Evolutionary conservation across 2,797 vertebrate genomes (phyloP).

Genomic region (Paramormyrops hopkinsi): DNA sequence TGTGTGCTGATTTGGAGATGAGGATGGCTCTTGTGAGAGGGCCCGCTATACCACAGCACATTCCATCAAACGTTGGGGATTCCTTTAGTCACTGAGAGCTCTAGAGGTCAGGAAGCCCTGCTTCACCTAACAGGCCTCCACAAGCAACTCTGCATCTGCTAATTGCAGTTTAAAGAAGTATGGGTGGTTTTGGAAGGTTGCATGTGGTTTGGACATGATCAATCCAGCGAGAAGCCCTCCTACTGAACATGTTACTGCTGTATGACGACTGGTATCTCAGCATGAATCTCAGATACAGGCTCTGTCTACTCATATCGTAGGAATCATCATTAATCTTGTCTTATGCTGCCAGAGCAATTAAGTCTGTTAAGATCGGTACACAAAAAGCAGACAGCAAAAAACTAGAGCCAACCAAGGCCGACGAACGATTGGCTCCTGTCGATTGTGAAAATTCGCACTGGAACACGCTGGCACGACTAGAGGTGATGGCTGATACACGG

Average conservation of each 20-base stretch:
- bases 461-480: neutral
- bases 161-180: neutral
- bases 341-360: neutral
- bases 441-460: neutral
- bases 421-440: neutral
- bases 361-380: conserved; percentile 1
- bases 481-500: neutral
- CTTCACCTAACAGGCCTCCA: neutral
- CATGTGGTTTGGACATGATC: neutral
- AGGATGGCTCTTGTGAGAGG: neutral
- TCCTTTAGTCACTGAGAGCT: neutral
- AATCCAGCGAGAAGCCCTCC: neutral
- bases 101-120: neutral
- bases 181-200: neutral
- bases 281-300: neutral
- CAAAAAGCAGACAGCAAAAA: neutral
- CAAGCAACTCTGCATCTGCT: neutral
- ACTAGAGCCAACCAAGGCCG: neutral
- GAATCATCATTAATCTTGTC: neutral
- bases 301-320: neutral
- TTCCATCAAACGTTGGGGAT: neutral
- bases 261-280: neutral
- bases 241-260: neutral
- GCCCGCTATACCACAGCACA: neutral
- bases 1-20: neutral